Percentiles rank a stretch among this genome's conserved stretches.
Evolutionary conservation across 1,140 invertebrate genomes (phyloP).

Genomic region (Nautilus pompilius): DNA sequence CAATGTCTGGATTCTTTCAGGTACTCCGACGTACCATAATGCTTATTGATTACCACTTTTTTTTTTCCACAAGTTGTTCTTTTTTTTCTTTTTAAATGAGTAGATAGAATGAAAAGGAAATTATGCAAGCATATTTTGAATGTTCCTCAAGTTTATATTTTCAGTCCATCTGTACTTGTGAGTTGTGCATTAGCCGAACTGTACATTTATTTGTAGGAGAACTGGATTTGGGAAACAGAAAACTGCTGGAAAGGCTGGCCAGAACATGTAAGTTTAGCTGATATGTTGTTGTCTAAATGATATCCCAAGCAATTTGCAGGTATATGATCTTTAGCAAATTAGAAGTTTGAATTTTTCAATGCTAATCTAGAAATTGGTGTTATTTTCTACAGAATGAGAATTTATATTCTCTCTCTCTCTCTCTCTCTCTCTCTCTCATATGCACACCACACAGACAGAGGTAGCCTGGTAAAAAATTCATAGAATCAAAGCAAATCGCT

Average conservation of each 20-base stretch:
- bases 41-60: too few species aligned
- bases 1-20: too few species aligned
- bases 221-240: slow-evolving; percentile 91
- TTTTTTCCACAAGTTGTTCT: too few species aligned
- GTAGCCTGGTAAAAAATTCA: neutral
- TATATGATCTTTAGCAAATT: neutral
- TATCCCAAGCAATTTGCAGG: neutral
- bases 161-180: too few species aligned
- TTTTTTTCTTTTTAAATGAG: too few species aligned
- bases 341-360: neutral
- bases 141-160: too few species aligned
- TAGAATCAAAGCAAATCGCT: neutral
- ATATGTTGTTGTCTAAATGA: neutral
- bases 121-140: too few species aligned
- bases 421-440: neutral
- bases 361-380: neutral
- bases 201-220: slow-evolving; percentile 65
- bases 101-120: too few species aligned
- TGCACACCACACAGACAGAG: neutral
- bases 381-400: neutral
- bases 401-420: neutral
- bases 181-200: too few species aligned
- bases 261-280: slow-evolving; percentile 33
- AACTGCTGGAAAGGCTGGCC: slow-evolving; percentile 79
- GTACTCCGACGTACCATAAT: too few species aligned